phyloP scores from a whole-genome alignment of 2,888 invertebrate species.

The Maniola hyperantus region DNA sequence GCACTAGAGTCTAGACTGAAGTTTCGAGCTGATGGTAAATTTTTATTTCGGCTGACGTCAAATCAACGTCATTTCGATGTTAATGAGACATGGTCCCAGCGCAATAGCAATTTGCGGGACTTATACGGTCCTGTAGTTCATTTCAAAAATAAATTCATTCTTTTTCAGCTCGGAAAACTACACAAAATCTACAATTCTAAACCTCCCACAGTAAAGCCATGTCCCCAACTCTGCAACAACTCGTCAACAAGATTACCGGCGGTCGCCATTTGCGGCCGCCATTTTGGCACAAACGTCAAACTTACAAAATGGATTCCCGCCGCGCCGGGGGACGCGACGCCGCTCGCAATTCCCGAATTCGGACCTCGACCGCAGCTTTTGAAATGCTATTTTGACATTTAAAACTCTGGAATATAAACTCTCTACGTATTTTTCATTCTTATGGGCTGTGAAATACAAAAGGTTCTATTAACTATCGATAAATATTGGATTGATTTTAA shows the following conservation, averaged over 20 bases:
- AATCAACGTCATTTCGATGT: too few relatives aligned
- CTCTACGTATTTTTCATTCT: background rate
- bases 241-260: slow-evolving; percentile 67
- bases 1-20: too few relatives aligned
- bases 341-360: slow-evolving; percentile 8
- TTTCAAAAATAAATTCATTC: background rate
- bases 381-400: slow-evolving; percentile 28
- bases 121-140: too few relatives aligned
- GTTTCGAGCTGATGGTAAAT: too few relatives aligned
- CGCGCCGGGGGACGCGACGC: too few relatives aligned
- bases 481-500: too few relatives aligned
- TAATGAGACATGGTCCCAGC: too few relatives aligned
- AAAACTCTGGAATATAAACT: background rate
- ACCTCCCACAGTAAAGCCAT: slow-evolving; percentile 19
- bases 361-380: slow-evolving; percentile 36
- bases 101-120: too few relatives aligned
- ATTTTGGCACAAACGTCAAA: slow-evolving; percentile 71
- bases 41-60: too few relatives aligned
- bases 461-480: too few relatives aligned
- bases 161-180: background rate
- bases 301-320: slow-evolving; percentile 74
- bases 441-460: too few relatives aligned
- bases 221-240: slow-evolving; percentile 49
- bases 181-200: background rate
- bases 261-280: slow-evolving; percentile 64